Base-by-base conservation (phyloP, 1,140 invertebrate genomes). In the Steinernema feltiae region DNA sequence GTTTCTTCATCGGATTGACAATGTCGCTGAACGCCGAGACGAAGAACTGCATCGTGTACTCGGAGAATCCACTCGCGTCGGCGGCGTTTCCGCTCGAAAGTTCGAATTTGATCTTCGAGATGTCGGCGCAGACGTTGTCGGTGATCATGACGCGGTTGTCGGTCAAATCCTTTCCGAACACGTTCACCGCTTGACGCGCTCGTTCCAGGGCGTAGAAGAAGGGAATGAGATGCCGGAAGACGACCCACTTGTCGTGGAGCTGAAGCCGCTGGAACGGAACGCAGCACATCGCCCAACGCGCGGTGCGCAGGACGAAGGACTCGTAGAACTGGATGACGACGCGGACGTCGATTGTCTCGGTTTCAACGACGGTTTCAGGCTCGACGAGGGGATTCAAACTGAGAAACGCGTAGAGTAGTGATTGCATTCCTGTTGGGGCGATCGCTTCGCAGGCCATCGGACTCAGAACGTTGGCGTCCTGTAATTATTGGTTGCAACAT, bases 141-240 rank as follows among this genome's bases (percentile, higher is more conserved):
- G 75, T 70, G 30, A 46, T 76, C 7, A 78, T 35, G 18, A 41
- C 32, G 15, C 77, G 31, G 29, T 32, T 48, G 32, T 78, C 77
- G 46, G 27, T 70, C 15, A 69, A 46, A 32, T 78, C 48, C 30
- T 78, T 73, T 53, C 77, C 77, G 21, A 78, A 74, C 17, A 79
- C 30, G 48, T 75, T 32, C 17, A 53, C 71, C 1, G 72, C 70
- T 0, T 70, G 73, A 30, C 63, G 75, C 17, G 70, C 69, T 27
- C 77, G 53, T 46, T 78, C 77, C 30, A 78, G 48, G 32, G 75
- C 77, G 29, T 71, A 70, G 69, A 78, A 78, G 24, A 48, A 30
- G 17, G 77, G 70, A 70, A 74, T 72, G 29, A 78, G 72, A 32
- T 78, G 73, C 35, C 75, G 75, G 71, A 78, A 78, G 35, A 78